A percentile compares a stretch with the other conserved stretches of the same genome.
Evolutionary conservation across 2,888 invertebrate genomes (phyloP).

Genomic region (Erebia ligea): DNA sequence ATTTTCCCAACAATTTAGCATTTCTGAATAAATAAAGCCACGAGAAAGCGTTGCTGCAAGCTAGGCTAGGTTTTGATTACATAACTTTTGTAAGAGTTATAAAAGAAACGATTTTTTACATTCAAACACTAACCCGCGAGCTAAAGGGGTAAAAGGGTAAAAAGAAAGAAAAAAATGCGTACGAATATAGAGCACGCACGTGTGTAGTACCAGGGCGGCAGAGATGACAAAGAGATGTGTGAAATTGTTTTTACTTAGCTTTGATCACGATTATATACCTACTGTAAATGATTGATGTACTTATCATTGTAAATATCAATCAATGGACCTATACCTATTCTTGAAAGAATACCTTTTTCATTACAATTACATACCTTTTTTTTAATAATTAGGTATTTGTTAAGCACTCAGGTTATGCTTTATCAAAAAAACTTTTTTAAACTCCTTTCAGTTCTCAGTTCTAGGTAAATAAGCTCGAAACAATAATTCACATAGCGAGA

Average conservation of each 20-base stretch:
- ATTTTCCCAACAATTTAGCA: no score
- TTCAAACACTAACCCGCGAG: not conserved
- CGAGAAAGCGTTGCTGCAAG: not conserved
- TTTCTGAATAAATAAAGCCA: not conserved
- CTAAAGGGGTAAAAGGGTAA: not conserved
- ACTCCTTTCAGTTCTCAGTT: no score
- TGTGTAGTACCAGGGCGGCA: conserved; percentile 59
- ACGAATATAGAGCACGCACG: conserved; percentile 44
- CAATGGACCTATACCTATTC: not conserved
- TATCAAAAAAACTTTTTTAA: no score
- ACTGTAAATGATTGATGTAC: not conserved
- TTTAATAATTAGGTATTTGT: not conserved
- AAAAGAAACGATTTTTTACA: conserved; percentile 3
- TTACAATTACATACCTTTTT: not conserved
- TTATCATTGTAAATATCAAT: no score
- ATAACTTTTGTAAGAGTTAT: no score
- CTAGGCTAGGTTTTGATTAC: not conserved
- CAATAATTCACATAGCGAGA: no score
- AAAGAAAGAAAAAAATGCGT: conserved; percentile 51
- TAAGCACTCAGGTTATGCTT: no score
- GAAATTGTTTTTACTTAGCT: conserved; percentile 2
- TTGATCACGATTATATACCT: not conserved
- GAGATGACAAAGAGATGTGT: conserved; percentile 61
- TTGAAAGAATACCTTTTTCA: not conserved
- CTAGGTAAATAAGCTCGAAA: no score